Percentiles rank a stretch among this genome's conserved stretches.
phyloP scores from a whole-genome alignment of 2,113 vertebrate genomes.

The Callithrix jacchus region DNA sequence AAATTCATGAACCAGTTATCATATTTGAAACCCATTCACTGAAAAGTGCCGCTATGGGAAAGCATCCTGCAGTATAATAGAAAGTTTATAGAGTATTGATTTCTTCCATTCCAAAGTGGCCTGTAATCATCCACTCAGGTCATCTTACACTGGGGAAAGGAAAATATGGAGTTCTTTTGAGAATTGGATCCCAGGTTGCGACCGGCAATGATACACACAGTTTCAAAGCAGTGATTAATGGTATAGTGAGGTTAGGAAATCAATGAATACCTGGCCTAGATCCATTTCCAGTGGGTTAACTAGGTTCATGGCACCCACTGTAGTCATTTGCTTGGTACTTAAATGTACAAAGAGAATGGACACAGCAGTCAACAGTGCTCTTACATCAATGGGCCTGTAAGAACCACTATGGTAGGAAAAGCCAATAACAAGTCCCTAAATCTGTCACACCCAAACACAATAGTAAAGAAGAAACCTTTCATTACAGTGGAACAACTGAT shows the following conservation, averaged over 20 bases:
- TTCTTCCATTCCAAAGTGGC: background rate
- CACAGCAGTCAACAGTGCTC: background rate
- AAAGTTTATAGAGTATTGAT: background rate
- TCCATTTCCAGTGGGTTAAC: background rate
- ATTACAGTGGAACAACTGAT: background rate
- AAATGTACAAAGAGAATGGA: background rate
- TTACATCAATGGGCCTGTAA: background rate
- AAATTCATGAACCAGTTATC: background rate
- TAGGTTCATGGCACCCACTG: background rate
- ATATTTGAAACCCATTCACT: background rate
- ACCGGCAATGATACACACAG: background rate
- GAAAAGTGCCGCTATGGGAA: background rate
- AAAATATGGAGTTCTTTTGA: background rate
- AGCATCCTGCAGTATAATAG: background rate
- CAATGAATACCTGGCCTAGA: background rate
- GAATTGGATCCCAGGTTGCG: background rate
- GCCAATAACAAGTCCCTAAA: background rate
- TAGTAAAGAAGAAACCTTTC: background rate
- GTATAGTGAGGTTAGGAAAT: background rate
- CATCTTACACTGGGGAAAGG: background rate
- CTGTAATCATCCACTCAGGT: background rate
- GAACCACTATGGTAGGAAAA: background rate
- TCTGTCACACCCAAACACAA: background rate
- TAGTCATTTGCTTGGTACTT: background rate
- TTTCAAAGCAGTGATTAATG: background rate